Evolutionary conservation across 2,113 vertebrate species (phyloP).

Genomic region (Mirounga angustirostris): DNA sequence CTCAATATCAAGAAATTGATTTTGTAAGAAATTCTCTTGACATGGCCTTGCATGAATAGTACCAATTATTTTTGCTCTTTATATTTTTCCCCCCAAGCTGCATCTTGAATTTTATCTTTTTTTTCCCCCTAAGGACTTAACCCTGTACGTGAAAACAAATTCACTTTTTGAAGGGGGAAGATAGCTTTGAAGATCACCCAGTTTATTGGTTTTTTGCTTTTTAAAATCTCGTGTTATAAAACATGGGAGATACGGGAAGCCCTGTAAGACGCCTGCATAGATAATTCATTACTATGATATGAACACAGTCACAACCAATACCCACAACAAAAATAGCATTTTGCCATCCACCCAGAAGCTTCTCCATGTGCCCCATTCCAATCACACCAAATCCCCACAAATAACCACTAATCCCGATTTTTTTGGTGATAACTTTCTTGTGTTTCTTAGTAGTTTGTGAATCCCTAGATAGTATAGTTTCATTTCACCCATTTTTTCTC

Average conservation of each 20-base stretch:
- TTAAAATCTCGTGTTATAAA: neutral
- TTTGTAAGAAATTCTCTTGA: neutral
- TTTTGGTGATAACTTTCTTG: neutral
- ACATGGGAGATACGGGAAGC: neutral
- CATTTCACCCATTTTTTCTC: neutral
- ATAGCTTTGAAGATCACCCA: neutral
- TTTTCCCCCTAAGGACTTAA: neutral
- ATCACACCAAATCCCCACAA: rapidly evolving
- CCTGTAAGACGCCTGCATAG: neutral
- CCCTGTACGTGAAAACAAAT: neutral
- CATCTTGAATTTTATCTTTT: neutral
- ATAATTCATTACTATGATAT: neutral
- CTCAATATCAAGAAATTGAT: neutral
- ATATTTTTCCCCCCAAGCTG: neutral
- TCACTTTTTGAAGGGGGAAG: neutral
- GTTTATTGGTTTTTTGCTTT: neutral
- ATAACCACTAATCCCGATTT: neutral
- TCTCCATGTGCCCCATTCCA: rapidly evolving
- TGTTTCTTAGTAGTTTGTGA: neutral
- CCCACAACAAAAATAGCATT: neutral
- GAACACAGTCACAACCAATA: rapidly evolving
- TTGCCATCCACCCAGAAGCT: too few relatives aligned
- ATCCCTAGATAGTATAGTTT: neutral
- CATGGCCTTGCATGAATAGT: neutral
- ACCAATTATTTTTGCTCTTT: neutral